Base-by-base conservation (phyloP, 1,140 invertebrate genomes). In the Neodiprion fabricii region DNA sequence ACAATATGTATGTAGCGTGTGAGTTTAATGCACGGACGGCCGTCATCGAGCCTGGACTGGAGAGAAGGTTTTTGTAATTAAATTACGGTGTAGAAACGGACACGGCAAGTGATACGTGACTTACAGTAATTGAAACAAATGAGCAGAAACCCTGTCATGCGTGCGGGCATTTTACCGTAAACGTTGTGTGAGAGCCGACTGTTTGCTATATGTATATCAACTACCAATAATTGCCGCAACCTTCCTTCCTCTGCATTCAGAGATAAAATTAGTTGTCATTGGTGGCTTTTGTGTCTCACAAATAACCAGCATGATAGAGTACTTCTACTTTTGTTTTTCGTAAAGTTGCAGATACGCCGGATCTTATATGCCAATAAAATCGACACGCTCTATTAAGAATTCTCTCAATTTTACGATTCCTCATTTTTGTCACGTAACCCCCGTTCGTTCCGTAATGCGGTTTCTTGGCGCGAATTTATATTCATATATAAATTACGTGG, bases 41-140 rank as follows among this genome's bases (percentile, higher is more conserved):
- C 80, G 77, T 81, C 75, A 67, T 67, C 47, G 49, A 48, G 67
- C 61, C 67, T 67, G 67, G 2, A 72, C 67, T 68, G 76, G 73
- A 61, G 53, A 5, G 53, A 9, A 17, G n/a, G 53, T 5, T 40
- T 40, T 61, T 12, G 53, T 79, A 79, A 85, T 85, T 78, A 75
- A 80, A 85, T 85, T 83, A 79, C 74, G 71, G 48, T 72, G 68
- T 74, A 71, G 73, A 71, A 67, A 74, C 76, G 75, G 75, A 75
- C 76, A 77, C 74, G 74, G 75, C 75, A 75, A 77, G 75, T 71
- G 74, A 81, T 82, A 84, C 85, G 85, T 85, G 82, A 84, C 84
- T 83, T 83, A 84, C 78, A 80, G 83, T 83, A 85, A 85, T 85
- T 83, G 77, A 76, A 74, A 77, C 69, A 74, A 82, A 84, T 78